These are phyloP conservation scores for Hippoglossus hippoglossus DNA, from an alignment of 2,797 vertebrate species.

Conservation along the genomic window DNA sequence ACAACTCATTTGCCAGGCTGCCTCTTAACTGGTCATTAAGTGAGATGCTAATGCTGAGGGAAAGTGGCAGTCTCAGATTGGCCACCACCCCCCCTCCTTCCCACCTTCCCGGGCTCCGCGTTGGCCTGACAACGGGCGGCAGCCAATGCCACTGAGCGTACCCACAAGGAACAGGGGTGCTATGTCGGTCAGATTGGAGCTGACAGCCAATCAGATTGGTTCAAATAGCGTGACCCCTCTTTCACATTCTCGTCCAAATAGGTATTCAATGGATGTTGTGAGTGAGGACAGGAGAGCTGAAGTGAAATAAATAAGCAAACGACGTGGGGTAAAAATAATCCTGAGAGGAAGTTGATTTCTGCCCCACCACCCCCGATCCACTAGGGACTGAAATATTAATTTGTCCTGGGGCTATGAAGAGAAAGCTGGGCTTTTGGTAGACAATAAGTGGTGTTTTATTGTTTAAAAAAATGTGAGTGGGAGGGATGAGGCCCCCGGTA, in stretches of 20 bases:
- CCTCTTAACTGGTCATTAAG: constrained; percentile 98
- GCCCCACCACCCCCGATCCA: constrained; percentile 83
- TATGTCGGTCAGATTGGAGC: constrained; percentile 87
- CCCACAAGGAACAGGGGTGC: constrained; percentile 86
- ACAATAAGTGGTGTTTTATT: constrained; percentile 90
- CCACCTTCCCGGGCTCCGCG: constrained; percentile 83
- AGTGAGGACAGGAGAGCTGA: constrained; percentile 53
- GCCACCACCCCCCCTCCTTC: constrained; percentile 82
- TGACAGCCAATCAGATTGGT: constrained; percentile 92
- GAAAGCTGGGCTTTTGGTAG: constrained; percentile 85
- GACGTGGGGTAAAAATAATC: constrained; percentile 73
- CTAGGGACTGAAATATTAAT: constrained; percentile 97
- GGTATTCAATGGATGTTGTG: constrained; percentile 78
- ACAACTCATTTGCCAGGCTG: constrained; percentile 95
- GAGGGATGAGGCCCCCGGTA: constrained; percentile 63
- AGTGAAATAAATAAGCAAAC: constrained; percentile 73
- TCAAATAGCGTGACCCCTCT: constrained; percentile 86
- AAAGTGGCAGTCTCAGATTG: constrained; percentile 97
- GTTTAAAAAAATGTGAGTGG: constrained; percentile 77
- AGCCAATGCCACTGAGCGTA: constrained; percentile 85
- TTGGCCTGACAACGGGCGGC: constrained; percentile 88
- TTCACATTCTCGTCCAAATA: constrained; percentile 79
- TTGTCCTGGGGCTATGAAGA: constrained; percentile 89
- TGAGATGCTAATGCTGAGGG: constrained; percentile 96
- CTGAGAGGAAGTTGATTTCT: constrained; percentile 87